phyloP scores from a whole-genome alignment of 2,888 invertebrate genomes.

The Trissolcus japonicus region DNA sequence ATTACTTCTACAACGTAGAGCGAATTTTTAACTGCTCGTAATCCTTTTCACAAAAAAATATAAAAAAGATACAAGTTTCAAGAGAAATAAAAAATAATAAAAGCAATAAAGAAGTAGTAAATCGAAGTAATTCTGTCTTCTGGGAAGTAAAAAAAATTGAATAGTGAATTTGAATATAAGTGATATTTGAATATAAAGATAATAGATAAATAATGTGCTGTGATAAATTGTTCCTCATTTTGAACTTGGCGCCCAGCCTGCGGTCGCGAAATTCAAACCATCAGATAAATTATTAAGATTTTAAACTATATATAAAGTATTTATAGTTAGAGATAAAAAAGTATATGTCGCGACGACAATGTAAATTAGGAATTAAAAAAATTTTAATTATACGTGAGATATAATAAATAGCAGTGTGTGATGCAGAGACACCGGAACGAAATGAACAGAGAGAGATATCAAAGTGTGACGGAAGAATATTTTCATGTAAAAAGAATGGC shows the following conservation, averaged over 20 bases:
- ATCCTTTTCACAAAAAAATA: too few relatives aligned
- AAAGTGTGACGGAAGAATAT: conserved; percentile 18
- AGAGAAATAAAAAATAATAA: background rate
- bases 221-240: too few relatives aligned
- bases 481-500: conserved; percentile 38
- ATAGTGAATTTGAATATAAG: too few relatives aligned
- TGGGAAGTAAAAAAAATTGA: too few relatives aligned
- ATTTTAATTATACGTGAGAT: conserved; percentile 13
- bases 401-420: conserved; percentile 2
- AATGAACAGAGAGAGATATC: conserved; percentile 13
- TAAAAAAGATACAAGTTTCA: too few relatives aligned
- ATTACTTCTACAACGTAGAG: too few relatives aligned
- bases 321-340: background rate
- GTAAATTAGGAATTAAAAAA: background rate
- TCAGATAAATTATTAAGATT: background rate
- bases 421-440: conserved; percentile 8
- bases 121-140: too few relatives aligned
- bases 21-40: too few relatives aligned
- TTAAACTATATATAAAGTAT: background rate
- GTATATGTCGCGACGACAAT: background rate
- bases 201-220: too few relatives aligned
- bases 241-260: too few relatives aligned
- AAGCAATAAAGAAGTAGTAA: background rate
- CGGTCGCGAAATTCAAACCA: too few relatives aligned
- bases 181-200: too few relatives aligned